These are phyloP conservation scores for Cottus gobio DNA, from an alignment of 2,113 vertebrate species.

Conservation along the genomic window DNA sequence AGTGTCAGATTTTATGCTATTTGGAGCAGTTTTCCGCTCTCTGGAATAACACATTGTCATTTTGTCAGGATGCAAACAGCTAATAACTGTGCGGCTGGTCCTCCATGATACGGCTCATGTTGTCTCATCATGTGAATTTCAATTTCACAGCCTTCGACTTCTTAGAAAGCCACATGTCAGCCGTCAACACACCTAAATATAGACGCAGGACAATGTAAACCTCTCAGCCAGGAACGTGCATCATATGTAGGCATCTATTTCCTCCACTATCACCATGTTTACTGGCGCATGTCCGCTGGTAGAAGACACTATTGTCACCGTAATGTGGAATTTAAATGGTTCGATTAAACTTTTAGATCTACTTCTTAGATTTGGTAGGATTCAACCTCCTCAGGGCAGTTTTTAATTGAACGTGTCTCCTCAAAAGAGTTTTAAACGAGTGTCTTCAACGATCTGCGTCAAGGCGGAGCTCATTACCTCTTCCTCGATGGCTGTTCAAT, in stretches of 20 bases:
- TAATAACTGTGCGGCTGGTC: slow-evolving; percentile 5
- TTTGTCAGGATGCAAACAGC: slow-evolving; percentile 26
- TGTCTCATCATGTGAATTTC: slow-evolving; percentile 33
- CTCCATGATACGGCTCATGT: slow-evolving; percentile 2
- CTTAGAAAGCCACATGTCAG: slow-evolving; percentile 3
- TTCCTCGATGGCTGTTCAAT: slow-evolving; percentile 42
- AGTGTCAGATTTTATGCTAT: background rate
- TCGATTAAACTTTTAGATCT: background rate
- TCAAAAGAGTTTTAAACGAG: slow-evolving; percentile 35
- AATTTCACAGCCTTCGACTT: slow-evolving; percentile 25
- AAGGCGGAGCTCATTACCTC: slow-evolving; percentile 35
- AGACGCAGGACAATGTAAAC: slow-evolving; percentile 12
- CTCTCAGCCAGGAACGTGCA: background rate
- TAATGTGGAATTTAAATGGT: background rate
- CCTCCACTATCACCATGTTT: background rate
- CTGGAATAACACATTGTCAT: slow-evolving; percentile 9
- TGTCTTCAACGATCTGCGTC: slow-evolving; percentile 11
- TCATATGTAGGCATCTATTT: background rate
- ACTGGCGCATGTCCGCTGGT: background rate
- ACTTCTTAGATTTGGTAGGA: background rate
- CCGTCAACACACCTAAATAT: slow-evolving; percentile 27
- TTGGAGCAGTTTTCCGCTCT: slow-evolving; percentile 4
- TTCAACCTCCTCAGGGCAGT: background rate
- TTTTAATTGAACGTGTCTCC: slow-evolving; percentile 44
- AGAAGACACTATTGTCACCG: background rate